Evolutionary conservation across 2,888 invertebrate species (phyloP), one percentile per base, ranked within the genome.

Genomic region (Machimus rusticus): DNA sequence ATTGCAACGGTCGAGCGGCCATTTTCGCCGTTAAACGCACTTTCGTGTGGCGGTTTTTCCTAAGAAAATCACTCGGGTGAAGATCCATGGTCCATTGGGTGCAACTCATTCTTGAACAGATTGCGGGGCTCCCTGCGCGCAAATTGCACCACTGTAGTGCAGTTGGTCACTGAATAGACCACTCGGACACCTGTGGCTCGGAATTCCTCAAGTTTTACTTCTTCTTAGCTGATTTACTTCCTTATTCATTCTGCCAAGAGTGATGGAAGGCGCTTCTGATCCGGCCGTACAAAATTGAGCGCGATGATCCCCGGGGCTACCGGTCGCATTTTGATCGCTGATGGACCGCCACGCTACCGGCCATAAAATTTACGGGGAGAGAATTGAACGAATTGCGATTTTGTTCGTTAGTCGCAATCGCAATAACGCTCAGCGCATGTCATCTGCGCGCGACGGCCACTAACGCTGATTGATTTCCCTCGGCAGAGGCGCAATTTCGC

Each of bases 11-110:
- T 74, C 37, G 85, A 85, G 34, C 66, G 16, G 34, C 19, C 43
- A 74, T 43, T 85, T 46, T 74, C 46, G 43, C 85, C 43, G 74
- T 74, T 74, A 85, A 85, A 85, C 85, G 85, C 85, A 85, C 85
- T 85, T 85, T 85, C 74, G 19, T 74, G 43, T 74, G 43, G 31
- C 43, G 55, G 82, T 55, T 31, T 74, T 46, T 16, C 19, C 74
- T 43, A n/a, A 43, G 85, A 85, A 85, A 74, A 74, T 74, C 74
- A 74, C 43, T 46, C 74, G 46, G 74, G 34, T 55, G 74, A 74
- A 43, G 74, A 74, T 43, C 28, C 74, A 85, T 85, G 85, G 85
- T 85, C 85, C 85, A 85, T 85, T 85, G 85, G 85, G 31, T 74
- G 85, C 85, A 74, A 66, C 74, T 46, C 85, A 74, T 74, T 85